A percentile compares a stretch with the other conserved stretches of the same genome.
These are phyloP conservation scores for Trichechus manatus DNA, from an alignment of 2,113 vertebrate species.

Conservation along the genomic window DNA sequence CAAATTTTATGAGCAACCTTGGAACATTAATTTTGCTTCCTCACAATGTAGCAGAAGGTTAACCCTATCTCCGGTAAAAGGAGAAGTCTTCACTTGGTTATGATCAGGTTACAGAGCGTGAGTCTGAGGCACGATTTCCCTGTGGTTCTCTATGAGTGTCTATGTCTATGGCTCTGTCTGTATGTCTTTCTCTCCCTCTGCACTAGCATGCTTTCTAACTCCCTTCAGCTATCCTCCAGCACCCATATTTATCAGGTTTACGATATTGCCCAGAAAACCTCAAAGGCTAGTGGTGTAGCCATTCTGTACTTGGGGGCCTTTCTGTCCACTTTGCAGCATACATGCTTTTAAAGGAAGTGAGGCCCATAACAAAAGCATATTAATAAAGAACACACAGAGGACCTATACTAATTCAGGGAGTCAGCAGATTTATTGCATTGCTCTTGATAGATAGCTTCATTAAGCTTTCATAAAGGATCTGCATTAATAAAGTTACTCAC, in stretches of 20 bases:
- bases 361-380: conserved; percentile 42
- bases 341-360: conserved; percentile 42
- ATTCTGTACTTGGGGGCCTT: neutral
- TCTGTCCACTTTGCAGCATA: neutral
- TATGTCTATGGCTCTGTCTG: neutral
- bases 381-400: conserved; percentile 38
- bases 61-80: neutral
- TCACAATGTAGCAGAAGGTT: neutral
- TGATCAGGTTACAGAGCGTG: neutral
- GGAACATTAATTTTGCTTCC: neutral
- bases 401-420: conserved; percentile 48
- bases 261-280: neutral
- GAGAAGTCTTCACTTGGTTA: neutral
- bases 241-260: neutral
- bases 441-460: conserved; percentile 78
- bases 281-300: neutral
- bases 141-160: neutral
- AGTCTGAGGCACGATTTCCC: neutral
- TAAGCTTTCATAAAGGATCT: conserved; percentile 83
- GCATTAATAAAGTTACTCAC: conserved; percentile 82
- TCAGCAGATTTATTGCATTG: conserved; percentile 76
- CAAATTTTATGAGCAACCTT: neutral
- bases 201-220: neutral
- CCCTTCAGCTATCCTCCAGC: neutral
- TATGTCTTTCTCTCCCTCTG: neutral